Percentiles rank a stretch among this genome's conserved stretches.
Conservation (phyloP, 2,797 vertebrate genomes). For the Chelon auratus region DNA sequence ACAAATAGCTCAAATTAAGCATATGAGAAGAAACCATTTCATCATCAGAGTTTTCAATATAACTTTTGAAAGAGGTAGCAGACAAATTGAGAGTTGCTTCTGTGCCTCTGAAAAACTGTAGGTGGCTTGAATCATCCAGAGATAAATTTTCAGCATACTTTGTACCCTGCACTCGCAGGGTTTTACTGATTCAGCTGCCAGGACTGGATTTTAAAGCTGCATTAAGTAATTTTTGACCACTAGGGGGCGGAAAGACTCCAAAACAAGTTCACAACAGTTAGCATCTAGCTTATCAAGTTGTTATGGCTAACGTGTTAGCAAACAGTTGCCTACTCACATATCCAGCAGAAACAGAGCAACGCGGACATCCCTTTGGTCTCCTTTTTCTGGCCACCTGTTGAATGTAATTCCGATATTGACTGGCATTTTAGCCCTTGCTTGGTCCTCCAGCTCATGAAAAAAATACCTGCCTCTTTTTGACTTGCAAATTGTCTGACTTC, state of each 20-base stretch:
- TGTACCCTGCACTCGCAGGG: conserved; percentile 60
- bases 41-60: conserved; percentile 58
- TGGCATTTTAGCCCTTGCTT: conserved; percentile 71
- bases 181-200: conserved; percentile 66
- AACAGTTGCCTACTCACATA: conserved; percentile 84
- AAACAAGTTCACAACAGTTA: conserved; percentile 78
- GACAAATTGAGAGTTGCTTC: conserved; percentile 83
- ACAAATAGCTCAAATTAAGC: conserved; percentile 70
- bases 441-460: conserved; percentile 47
- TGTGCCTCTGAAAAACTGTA: conserved; percentile 78
- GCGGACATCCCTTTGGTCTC: conserved; percentile 83
- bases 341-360: conserved; percentile 85
- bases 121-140: conserved; percentile 74
- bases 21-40: conserved; percentile 53
- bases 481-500: conserved; percentile 32
- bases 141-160: conserved; percentile 64
- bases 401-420: conserved; percentile 84
- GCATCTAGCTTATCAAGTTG: conserved; percentile 77
- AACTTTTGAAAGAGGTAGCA: conserved; percentile 76
- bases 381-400: conserved; percentile 85
- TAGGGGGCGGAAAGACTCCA: conserved; percentile 82
- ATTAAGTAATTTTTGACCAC: conserved; percentile 78
- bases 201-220: conserved; percentile 76
- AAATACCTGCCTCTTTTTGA: conserved; percentile 12
- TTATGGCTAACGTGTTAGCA: conserved; percentile 81